Conservation (phyloP, 2,113 vertebrate species). For the Penelope pileata region DNA sequence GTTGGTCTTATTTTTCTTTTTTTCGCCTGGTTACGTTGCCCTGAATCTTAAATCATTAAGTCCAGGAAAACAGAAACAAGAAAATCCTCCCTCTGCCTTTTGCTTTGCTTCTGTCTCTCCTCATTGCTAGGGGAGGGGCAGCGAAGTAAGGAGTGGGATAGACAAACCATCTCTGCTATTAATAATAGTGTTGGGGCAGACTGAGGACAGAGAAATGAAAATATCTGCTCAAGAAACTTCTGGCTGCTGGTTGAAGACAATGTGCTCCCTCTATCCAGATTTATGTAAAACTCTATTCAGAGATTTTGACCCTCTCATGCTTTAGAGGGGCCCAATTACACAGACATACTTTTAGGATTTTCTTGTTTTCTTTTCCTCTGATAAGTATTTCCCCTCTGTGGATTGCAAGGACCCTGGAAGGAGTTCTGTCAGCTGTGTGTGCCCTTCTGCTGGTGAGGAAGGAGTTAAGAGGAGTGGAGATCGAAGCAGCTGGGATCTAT, state of each 20-base stretch:
- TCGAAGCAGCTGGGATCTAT: conserved; percentile 62
- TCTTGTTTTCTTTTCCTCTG: not conserved
- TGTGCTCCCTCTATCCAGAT: not conserved
- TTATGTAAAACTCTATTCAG: not conserved
- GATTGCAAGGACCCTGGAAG: not conserved
- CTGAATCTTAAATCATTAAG: not conserved
- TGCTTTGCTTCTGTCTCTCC: not conserved
- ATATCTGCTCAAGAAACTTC: conserved; percentile 18
- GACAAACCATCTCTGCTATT: not conserved
- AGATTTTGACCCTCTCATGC: not conserved
- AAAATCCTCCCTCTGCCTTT: not conserved
- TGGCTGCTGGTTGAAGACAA: not conserved
- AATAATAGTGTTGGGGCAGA: not conserved
- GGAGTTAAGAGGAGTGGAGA: conserved; percentile 27
- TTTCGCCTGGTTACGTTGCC: not conserved
- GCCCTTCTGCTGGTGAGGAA: not conserved
- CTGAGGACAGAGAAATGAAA: not conserved
- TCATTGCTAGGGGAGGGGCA: not conserved
- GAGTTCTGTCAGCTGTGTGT: not conserved
- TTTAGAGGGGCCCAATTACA: not conserved
- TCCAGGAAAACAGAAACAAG: not conserved
- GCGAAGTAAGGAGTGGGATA: not conserved
- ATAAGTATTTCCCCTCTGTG: not conserved
- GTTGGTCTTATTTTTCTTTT: not conserved
- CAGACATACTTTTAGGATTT: not conserved